phyloP scores from a whole-genome alignment of 2,113 vertebrate genomes.

The Scomber japonicus region DNA sequence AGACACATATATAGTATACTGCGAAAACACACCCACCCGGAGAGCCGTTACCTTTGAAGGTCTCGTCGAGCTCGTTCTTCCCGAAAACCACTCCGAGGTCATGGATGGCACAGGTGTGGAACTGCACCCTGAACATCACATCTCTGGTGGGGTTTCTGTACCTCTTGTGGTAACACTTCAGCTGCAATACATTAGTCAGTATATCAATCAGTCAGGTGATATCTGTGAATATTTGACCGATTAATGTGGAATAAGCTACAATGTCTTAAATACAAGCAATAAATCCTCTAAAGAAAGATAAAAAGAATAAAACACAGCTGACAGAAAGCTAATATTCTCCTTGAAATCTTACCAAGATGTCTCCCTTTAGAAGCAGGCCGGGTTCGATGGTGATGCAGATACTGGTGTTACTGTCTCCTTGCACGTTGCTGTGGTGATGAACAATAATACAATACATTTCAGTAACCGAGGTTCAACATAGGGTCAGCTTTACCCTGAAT shows the following conservation, averaged over 20 bases:
- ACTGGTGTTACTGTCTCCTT: slow-evolving; percentile 96
- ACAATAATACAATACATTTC: background rate
- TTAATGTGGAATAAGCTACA: no score
- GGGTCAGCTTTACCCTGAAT: background rate
- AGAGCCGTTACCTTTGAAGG: slow-evolving; percentile 90
- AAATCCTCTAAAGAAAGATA: background rate
- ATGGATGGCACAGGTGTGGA: slow-evolving; percentile 97
- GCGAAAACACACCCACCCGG: slow-evolving; percentile 15
- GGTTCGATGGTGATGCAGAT: slow-evolving; percentile 99
- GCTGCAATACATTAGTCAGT: slow-evolving; percentile 71
- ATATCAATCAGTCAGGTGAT: background rate
- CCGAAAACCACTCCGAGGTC: slow-evolving; percentile 94
- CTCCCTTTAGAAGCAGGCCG: slow-evolving; percentile 95
- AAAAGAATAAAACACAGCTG: background rate
- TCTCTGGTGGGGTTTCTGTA: slow-evolving; percentile 92
- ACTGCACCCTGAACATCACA: slow-evolving; percentile 95
- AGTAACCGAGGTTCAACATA: background rate
- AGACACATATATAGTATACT: background rate
- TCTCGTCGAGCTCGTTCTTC: slow-evolving; percentile 95
- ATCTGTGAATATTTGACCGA: no score
- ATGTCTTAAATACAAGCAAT: background rate
- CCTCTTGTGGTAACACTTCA: slow-evolving; percentile 98
- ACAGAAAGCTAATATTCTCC: no score
- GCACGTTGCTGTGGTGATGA: slow-evolving; percentile 88
- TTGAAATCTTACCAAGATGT: slow-evolving; percentile 92